Evolutionary conservation across 2,797 vertebrate species (phyloP), one percentile per base, ranked within the genome.

Genomic region (Coranthus polyacanthus): DNA sequence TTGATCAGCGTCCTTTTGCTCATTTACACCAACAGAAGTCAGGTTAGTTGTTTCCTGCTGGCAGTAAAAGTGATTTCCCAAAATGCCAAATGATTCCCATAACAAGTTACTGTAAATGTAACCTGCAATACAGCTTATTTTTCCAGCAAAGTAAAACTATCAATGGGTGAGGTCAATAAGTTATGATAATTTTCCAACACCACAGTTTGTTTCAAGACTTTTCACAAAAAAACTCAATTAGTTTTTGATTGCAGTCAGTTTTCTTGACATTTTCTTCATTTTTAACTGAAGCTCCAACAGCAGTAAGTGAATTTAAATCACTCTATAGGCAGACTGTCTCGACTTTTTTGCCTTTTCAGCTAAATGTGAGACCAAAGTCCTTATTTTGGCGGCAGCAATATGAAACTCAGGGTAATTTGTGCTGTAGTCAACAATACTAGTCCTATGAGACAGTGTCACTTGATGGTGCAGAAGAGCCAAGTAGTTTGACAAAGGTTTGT

Each of bases 401-500:
- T n/a, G n/a, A 32, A 44, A 42, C 16, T 22, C 36, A 51, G 32
- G 68, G 20, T 55, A 65, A 60, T 59, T 66, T 56, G 20, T 42
- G 34, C 10, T 36, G 9, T 66, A 74, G 46, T 72, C 61, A 59
- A 57, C 41, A 66, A 44, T 58, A 11, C 2, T 15, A 36, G 32
- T 55, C 12, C 50, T 52, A 37, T n/a, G 58, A 73, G 41, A 60
- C 36, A 16, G 32, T 36, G 39, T 64, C 56, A 38, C n/a, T 26
- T 38, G 24, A 20, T 29, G 36, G 42, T 21, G 41, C 56, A 57
- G 26, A 53, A 56, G 43, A 73, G 44, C 57, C n/a, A 47, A 39
- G 56, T 2, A 12, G 18, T 82, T 57, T 68, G 54, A 72, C 46
- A 65, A 74, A 72, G 12, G 15, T 66, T 70, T 75, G 61, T 59